These are phyloP conservation scores for Scatophagus argus DNA, from an alignment of 2,113 vertebrate genomes.

Conservation along the genomic window DNA sequence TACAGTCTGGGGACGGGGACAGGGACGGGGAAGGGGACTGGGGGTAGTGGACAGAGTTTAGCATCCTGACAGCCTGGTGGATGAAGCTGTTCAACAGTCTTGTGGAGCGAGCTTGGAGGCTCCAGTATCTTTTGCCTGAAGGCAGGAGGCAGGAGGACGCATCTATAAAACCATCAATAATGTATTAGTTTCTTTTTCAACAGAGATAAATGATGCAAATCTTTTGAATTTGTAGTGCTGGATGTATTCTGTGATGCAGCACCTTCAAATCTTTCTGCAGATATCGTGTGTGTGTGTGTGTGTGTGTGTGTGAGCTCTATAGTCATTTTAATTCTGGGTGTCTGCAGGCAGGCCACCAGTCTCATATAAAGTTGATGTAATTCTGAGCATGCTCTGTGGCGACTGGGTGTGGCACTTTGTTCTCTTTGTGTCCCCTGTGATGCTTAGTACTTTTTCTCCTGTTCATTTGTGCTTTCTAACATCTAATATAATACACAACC, in stretches of 20 bases:
- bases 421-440: conserved; percentile 36
- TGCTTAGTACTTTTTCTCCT: conserved; percentile 11
- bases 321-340: conserved; percentile 48
- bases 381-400: conserved; percentile 72
- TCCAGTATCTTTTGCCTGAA: too few species aligned
- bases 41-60: too few species aligned
- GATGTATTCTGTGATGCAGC: neutral
- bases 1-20: too few species aligned
- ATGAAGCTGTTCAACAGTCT: too few species aligned
- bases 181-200: neutral
- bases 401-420: conserved; percentile 63
- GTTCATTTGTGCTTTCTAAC: neutral
- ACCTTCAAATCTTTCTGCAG: conserved; percentile 2
- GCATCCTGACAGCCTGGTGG: too few species aligned
- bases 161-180: neutral
- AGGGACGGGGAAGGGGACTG: too few species aligned
- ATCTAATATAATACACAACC: neutral
- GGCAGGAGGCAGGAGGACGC: too few species aligned
- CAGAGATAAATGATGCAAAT: too few species aligned
- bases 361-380: conserved; percentile 65
- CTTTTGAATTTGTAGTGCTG: too few species aligned
- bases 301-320: neutral
- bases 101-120: too few species aligned
- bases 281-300: neutral
- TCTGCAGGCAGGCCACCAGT: conserved; percentile 43